These are phyloP conservation scores for Todiramphus saurophagus DNA, from an alignment of 2,113 vertebrate genomes.

Conservation along the genomic window DNA sequence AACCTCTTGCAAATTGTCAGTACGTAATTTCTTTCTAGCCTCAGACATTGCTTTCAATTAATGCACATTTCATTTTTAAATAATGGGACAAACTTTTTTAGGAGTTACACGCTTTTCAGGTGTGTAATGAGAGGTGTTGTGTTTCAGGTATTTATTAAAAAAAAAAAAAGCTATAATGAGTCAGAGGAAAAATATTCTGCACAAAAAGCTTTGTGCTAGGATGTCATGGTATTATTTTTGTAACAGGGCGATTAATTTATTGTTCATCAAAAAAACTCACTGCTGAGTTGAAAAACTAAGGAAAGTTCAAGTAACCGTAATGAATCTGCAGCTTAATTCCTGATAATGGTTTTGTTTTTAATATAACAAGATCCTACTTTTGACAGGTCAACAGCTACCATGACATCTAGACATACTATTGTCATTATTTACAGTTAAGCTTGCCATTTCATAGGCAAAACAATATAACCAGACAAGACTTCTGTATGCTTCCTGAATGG, in stretches of 20 bases:
- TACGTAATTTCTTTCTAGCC: constrained; percentile 25
- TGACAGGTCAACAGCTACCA: background rate
- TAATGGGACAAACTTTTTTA: background rate
- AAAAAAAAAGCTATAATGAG: background rate
- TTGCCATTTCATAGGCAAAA: background rate
- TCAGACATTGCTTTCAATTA: constrained; percentile 13
- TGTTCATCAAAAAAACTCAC: background rate
- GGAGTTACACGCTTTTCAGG: background rate
- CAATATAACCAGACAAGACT: background rate
- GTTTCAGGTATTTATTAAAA: background rate
- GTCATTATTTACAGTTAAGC: background rate
- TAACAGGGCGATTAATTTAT: background rate
- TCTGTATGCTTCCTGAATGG: background rate
- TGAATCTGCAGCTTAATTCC: background rate
- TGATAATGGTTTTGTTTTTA: background rate
- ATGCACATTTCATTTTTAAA: background rate
- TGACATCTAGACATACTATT: background rate
- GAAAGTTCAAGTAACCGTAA: background rate
- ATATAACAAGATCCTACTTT: background rate
- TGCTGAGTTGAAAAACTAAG: background rate
- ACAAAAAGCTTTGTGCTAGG: background rate
- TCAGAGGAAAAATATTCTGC: background rate
- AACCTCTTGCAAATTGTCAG: constrained; percentile 16
- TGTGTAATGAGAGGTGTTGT: background rate
- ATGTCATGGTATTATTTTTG: background rate